Base-by-base conservation (phyloP, 2,888 invertebrate species). In the Drosophila quinaria region DNA sequence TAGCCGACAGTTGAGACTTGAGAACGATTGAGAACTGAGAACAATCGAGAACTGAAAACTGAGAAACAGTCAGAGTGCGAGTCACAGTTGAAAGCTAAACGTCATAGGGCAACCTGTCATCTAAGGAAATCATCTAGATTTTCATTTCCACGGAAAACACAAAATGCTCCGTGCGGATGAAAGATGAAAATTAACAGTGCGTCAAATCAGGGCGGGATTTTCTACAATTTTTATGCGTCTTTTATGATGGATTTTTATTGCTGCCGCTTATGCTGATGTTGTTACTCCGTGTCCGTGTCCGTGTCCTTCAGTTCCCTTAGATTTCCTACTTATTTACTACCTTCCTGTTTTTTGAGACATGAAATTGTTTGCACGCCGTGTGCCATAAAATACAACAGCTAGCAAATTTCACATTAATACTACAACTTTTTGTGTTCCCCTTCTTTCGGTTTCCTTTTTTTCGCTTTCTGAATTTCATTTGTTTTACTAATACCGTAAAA, bases 221-320 rank as follows among this genome's bases (percentile, higher is more conserved):
- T 63, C 64, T 69, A 76, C 64, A 75, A 74, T 72, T 83, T 86
- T 83, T 86, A 86, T 86, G 83, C 66, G 60, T n/a, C 60, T 82
- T 86, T 86, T 86, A 83, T 83, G 83, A 83, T 75, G 78, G 74
- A 83, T 78, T 83, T 83, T 83, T 86, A 83, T 86, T 86, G 83
- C 74, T 42, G 41, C 50, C 78, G 80, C 67, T 83, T 83, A 77
- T 77, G 77, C 50, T 77, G 77, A 77, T 77, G 78, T 64, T 66
- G 31, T 41, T 47, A 41, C 19, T 37, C 17, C 42, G 6, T 29
- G 29, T 29, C 29, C 29, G 8, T 5, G 15, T 37, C 17, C 42
- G 6, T 29, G 29, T 29, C 29, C 29, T 29, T 5, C 39, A 5
- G 1, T 29, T 11, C 17, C n/a, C 3, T 11, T 13, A 8, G 15